Conservation (phyloP, 2,797 vertebrate species). For the Smutsia temminckii region DNA sequence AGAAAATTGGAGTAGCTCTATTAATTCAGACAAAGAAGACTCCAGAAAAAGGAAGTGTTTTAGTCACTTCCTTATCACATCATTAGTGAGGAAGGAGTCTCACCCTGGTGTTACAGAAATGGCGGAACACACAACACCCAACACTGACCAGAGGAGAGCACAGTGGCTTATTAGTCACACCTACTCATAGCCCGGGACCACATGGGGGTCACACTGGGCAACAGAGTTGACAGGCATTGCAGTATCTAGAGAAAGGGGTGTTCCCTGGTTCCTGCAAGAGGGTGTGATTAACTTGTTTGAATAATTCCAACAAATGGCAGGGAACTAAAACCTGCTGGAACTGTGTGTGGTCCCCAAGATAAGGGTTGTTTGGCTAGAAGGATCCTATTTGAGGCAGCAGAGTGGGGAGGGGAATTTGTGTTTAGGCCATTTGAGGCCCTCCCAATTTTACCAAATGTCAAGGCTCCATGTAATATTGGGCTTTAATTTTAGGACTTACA, state of each 20-base stretch:
- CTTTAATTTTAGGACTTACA: background rate
- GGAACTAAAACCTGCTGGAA: background rate
- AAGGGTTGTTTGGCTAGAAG: background rate
- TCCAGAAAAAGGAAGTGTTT: background rate
- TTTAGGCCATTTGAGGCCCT: background rate
- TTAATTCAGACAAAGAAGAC: background rate
- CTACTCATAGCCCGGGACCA: background rate
- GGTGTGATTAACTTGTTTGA: background rate
- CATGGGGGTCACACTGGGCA: background rate
- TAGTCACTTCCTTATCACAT: background rate
- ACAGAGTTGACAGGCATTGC: background rate
- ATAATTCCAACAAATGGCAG: background rate
- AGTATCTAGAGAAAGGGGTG: background rate
- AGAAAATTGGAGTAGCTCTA: background rate
- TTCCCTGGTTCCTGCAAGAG: background rate
- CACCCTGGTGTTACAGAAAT: background rate
- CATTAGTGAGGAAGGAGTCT: background rate
- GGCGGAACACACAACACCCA: background rate
- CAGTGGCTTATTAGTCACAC: background rate
- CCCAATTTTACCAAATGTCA: background rate
- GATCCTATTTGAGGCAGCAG: background rate
- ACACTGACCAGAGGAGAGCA: background rate
- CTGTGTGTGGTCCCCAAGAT: background rate
- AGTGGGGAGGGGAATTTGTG: background rate
- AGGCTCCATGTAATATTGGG: background rate